phyloP scores from a whole-genome alignment of 1,140 invertebrate genomes.

The Drosophila azteca region DNA sequence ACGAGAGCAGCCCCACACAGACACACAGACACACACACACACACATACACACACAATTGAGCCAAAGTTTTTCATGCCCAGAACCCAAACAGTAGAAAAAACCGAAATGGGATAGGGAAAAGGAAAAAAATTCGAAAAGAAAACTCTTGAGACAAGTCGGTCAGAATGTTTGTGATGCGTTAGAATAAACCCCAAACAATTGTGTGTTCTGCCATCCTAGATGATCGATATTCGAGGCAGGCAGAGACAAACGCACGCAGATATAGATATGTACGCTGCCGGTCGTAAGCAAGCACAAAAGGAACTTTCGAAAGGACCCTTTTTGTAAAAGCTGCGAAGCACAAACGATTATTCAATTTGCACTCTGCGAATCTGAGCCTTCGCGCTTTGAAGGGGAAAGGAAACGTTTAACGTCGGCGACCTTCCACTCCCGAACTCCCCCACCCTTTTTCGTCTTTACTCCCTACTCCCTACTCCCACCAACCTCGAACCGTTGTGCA shows the following conservation, averaged over 20 bases:
- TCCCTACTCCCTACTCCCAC: no score
- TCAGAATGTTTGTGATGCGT: constrained; percentile 45
- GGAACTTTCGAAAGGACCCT: constrained; percentile 73
- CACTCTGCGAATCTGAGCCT: constrained; percentile 36
- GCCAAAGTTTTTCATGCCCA: constrained; percentile 57
- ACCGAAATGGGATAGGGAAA: constrained; percentile 15
- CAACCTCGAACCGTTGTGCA: constrained; percentile 54
- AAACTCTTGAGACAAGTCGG: constrained; percentile 52
- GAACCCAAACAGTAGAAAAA: constrained; percentile 25
- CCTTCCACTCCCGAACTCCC: neutral
- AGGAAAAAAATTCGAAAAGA: constrained; percentile 3
- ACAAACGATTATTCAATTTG: constrained; percentile 82
- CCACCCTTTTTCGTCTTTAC: neutral
- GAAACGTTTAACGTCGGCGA: constrained; percentile 41
- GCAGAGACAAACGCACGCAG: constrained; percentile 1
- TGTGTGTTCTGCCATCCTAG: constrained; percentile 33
- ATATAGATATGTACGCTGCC: neutral
- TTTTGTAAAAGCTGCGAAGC: constrained; percentile 68
- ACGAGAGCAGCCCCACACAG: constrained; percentile 4
- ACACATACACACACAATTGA: constrained; percentile 33
- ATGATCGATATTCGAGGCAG: constrained; percentile 69
- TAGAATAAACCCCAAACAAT: constrained; percentile 53
- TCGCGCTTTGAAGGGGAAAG: constrained; percentile 4
- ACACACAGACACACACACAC: constrained; percentile 12
- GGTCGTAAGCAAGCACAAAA: constrained; percentile 27